A percentile compares a stretch with the other conserved stretches of the same genome.
Evolutionary conservation across 2,113 vertebrate species (phyloP).

Genomic region (Xiphias gladius): DNA sequence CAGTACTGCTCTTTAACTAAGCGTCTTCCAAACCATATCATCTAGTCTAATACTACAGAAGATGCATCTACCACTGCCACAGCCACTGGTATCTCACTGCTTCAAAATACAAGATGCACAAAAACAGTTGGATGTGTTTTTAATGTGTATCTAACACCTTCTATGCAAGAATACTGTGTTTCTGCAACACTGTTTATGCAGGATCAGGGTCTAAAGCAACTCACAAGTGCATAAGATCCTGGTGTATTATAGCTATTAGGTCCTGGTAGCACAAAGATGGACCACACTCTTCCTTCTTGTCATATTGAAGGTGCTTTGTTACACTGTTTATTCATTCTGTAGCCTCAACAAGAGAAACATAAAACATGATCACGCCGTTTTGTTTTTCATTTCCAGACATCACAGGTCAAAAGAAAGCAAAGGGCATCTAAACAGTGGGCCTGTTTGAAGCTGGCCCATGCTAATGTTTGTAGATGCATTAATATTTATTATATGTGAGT

Average conservation of each 20-base stretch:
- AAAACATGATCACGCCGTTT: background rate
- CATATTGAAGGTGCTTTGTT: background rate
- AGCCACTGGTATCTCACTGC: conserved; percentile 8
- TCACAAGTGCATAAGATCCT: background rate
- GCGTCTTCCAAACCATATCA: background rate
- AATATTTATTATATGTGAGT: conserved; percentile 23
- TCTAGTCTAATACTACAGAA: conserved; percentile 30
- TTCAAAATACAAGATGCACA: conserved; percentile 27
- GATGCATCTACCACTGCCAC: background rate
- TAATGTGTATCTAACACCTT: conserved; percentile 14
- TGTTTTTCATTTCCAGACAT: conserved; percentile 12
- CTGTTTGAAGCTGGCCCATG: conserved; percentile 23
- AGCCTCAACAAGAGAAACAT: background rate
- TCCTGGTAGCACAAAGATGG: background rate
- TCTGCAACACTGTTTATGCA: background rate
- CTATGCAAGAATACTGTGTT: background rate
- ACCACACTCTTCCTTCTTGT: background rate
- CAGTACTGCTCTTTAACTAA: background rate
- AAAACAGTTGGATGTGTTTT: conserved; percentile 8
- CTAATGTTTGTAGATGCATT: conserved; percentile 2
- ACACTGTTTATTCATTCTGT: background rate
- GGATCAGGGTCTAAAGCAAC: background rate
- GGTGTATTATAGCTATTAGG: background rate
- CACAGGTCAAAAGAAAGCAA: conserved; percentile 21
- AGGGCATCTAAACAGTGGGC: background rate